phyloP scores from a whole-genome alignment of 2,113 vertebrate species.

The Bettongia penicillata region DNA sequence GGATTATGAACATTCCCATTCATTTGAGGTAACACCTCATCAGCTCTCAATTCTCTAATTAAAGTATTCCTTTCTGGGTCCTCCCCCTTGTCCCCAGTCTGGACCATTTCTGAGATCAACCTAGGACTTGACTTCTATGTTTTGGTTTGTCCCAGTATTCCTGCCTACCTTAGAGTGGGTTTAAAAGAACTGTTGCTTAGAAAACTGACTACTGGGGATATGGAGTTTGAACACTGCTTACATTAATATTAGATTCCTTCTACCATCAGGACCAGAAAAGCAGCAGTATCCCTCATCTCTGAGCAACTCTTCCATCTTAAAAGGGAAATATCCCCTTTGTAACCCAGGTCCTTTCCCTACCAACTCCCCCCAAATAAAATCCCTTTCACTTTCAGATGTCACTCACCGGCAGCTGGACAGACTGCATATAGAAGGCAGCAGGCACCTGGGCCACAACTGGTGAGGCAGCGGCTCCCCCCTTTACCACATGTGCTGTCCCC shows the following conservation, averaged over 20 bases:
- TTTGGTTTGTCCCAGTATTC: background rate
- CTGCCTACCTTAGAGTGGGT: background rate
- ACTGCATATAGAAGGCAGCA: conserved; percentile 87
- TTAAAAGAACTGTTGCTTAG: conserved; percentile 18
- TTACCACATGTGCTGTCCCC: conserved; percentile 84
- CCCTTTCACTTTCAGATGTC: background rate
- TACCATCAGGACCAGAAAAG: conserved; percentile 14
- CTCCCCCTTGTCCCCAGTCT: background rate
- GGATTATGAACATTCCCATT: background rate
- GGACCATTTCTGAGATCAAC: background rate
- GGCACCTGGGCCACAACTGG: conserved; percentile 85
- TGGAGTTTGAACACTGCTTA: background rate
- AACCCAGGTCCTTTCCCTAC: background rate
- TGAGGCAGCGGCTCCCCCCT: conserved; percentile 80
- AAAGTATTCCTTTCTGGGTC: background rate
- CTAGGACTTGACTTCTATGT: background rate
- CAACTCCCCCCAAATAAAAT: no score
- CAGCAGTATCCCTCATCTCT: background rate
- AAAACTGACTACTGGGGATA: conserved; percentile 13
- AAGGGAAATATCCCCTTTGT: background rate
- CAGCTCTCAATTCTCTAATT: background rate
- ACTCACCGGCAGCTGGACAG: conserved; percentile 87
- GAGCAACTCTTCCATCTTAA: background rate
- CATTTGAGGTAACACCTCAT: background rate
- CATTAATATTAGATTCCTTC: background rate